Base-by-base conservation (phyloP, 2,888 invertebrate genomes). In the Chrysotoxum bicinctum region DNA sequence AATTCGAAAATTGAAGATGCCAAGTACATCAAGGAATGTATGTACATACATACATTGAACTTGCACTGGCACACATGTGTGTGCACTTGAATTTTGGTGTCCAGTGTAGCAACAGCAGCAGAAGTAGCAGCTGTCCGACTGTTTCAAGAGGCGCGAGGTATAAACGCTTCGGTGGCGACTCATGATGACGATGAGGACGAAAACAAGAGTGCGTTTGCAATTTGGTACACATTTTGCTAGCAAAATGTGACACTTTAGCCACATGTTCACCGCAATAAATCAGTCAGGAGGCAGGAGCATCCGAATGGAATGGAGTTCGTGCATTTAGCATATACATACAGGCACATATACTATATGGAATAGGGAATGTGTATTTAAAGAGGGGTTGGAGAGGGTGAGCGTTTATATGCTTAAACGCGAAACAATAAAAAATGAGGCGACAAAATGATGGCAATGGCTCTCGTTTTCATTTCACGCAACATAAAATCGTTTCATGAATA, bases 241-340 rank as follows among this genome's bases (percentile, higher is more conserved):
- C 56, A 58, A 80, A 84, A 82, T 86, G 77, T 82, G 86, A 82
- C 86, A 82, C 82, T 86, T 82, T 70, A 74, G 74, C 86, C 86
- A 86, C 78, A 86, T 86, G 86, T 86, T 86, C 77, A 16, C 58
- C 52, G 58, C 70, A 78, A 86, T 86, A 86, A 86, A 86, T 86
- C 86, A 86, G 86, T 78, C 86, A 70, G 45, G 45, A 86, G 86
- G 75, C 86, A 70, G 45, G 45, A 69, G 56, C 76, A 73, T 73
- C 81, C 56, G 35, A 66, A 66, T 66, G 66, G 66, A 66, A 66
- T 68, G 45, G 23, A 62, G 76, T 68, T 64, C 14, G 32, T 68
- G 50, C 68, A 48, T 43, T 40, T 16, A 30, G 35, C 43, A 16
- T 40, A 58, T 6, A 26, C 26, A 26, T 26, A 26, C 5, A 26